Evolutionary conservation across 2,888 invertebrate genomes (phyloP).

Genomic region (Cheilosia variabilis): DNA sequence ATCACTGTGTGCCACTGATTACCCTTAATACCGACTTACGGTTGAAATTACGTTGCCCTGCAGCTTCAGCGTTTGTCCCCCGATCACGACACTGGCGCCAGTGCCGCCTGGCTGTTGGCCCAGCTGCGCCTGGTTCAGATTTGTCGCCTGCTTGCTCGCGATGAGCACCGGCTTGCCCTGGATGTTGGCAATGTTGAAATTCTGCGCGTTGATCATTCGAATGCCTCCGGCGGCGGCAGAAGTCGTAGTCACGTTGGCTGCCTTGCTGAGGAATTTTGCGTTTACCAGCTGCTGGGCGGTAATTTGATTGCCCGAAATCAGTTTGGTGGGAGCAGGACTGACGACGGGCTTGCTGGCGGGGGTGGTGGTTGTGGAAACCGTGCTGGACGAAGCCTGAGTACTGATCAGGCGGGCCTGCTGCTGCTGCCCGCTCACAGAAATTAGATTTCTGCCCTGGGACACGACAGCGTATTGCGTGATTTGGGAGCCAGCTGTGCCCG

Average conservation of each 20-base stretch:
- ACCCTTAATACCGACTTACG: conserved; percentile 69
- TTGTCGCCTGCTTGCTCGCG: conserved; percentile 82
- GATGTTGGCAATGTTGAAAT: conserved; percentile 84
- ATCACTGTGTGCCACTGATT: background rate
- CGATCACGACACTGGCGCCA: conserved; percentile 82
- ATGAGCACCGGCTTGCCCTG: conserved; percentile 86
- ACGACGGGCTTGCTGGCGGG: conserved; percentile 67
- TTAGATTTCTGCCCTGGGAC: conserved; percentile 84
- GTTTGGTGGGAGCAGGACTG: conserved; percentile 70
- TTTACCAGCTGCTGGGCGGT: conserved; percentile 83
- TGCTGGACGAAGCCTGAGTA: conserved; percentile 76
- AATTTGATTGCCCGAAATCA: conserved; percentile 76
- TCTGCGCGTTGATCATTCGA: conserved; percentile 85
- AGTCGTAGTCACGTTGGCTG: conserved; percentile 71
- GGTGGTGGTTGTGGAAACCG: conserved; percentile 66
- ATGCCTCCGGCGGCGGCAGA: conserved; percentile 78
- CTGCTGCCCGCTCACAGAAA: conserved; percentile 79
- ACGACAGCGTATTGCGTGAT: conserved; percentile 84
- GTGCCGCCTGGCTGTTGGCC: conserved; percentile 82
- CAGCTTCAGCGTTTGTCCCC: conserved; percentile 82
- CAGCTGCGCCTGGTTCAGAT: conserved; percentile 80
- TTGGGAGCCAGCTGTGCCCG: conserved; percentile 80
- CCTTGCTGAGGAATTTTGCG: conserved; percentile 84
- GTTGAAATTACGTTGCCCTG: conserved; percentile 80
- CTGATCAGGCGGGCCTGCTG: conserved; percentile 79